These are phyloP conservation scores for Odontothrips loti DNA, from an alignment of 2,888 invertebrate species.

Conservation along the genomic window DNA sequence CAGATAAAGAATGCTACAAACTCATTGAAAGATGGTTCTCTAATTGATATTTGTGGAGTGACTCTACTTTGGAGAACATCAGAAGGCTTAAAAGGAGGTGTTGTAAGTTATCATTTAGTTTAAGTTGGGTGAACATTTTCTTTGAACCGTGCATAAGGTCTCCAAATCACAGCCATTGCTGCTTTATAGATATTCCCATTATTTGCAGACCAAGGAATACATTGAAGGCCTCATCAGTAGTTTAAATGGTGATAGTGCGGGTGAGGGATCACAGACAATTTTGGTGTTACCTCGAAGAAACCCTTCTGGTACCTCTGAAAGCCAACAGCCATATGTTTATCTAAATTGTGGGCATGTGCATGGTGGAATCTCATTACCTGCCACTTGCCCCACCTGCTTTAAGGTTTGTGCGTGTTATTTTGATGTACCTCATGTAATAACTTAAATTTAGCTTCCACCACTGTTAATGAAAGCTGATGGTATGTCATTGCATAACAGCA, in stretches of 20 bases:
- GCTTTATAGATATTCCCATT: conserved; percentile 27
- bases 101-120: conserved; percentile 59
- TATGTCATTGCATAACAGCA: neutral
- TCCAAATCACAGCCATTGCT: conserved; percentile 16
- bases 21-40: conserved; percentile 89
- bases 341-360: conserved; percentile 98
- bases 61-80: conserved; percentile 97
- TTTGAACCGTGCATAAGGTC: conserved; percentile 7
- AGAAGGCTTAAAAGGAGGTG: conserved; percentile 90
- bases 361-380: conserved; percentile 85
- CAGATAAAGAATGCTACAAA: conserved; percentile 80
- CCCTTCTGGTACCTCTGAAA: conserved; percentile 18
- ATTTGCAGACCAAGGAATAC: conserved; percentile 76
- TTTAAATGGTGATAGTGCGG: conserved; percentile 93
- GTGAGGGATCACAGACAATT: conserved; percentile 97
- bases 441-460: no score
- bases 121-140: neutral
- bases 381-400: conserved; percentile 44
- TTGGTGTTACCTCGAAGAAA: conserved; percentile 91
- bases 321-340: conserved; percentile 89
- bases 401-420: neutral
- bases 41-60: conserved; percentile 98
- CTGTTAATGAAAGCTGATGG: conserved; percentile 35
- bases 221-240: conserved; percentile 90
- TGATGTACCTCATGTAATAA: neutral